Conservation (phyloP, 1,140 invertebrate genomes). For the Gonatopus flavifemur region DNA sequence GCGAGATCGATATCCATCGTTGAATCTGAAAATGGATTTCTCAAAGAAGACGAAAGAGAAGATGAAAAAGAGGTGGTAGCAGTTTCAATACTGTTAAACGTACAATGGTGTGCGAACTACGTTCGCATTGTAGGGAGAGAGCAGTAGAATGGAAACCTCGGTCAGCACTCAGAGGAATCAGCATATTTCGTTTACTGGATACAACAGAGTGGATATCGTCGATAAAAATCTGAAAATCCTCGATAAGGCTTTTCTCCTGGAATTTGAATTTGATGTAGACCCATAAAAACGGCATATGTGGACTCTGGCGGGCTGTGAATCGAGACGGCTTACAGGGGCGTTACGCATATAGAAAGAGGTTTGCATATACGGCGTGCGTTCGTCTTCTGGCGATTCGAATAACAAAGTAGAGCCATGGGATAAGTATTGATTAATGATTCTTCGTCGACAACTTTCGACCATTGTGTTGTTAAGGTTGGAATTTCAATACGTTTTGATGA, state of each 20-base stretch:
- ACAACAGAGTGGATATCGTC: slow-evolving; percentile 8
- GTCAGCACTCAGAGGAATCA: slow-evolving; percentile 19
- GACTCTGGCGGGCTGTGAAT: slow-evolving; percentile 12
- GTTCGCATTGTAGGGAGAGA: neutral
- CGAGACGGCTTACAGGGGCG: neutral
- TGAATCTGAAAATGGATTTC: too few species aligned
- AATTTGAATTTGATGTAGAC: slow-evolving; percentile 43
- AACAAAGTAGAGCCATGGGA: slow-evolving; percentile 26
- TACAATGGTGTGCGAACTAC: neutral
- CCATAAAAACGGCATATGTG: neutral
- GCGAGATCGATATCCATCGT: too few species aligned
- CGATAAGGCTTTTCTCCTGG: slow-evolving; percentile 21
- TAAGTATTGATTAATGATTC: too few species aligned
- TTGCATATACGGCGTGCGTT: too few species aligned
- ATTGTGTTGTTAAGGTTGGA: too few species aligned
- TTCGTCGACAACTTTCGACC: too few species aligned
- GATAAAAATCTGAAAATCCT: slow-evolving; percentile 36
- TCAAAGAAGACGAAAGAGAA: too few species aligned
- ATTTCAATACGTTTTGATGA: too few species aligned
- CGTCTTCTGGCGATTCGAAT: slow-evolving; percentile 24
- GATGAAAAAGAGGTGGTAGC: too few species aligned
- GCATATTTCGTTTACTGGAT: slow-evolving; percentile 29
- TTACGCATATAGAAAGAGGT: slow-evolving; percentile 21
- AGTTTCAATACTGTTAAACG: too few species aligned
- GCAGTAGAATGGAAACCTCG: slow-evolving; percentile 6